These are phyloP conservation scores for Paedocypris sp. DNA, from an alignment of 2,113 vertebrate genomes.

Conservation along the genomic window DNA sequence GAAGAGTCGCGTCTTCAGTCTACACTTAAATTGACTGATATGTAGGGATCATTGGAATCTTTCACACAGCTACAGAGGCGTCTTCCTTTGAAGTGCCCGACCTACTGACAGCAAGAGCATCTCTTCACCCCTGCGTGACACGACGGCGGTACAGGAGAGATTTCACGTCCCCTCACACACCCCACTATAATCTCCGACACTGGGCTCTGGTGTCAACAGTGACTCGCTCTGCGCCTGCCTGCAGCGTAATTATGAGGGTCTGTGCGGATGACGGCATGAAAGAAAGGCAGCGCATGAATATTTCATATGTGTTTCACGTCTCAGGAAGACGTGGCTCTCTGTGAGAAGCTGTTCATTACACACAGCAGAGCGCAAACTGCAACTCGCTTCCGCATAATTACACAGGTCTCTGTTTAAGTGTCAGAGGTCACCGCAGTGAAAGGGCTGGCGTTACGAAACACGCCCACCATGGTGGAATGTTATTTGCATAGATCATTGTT, in stretches of 20 bases:
- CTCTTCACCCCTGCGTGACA: slow-evolving; percentile 1
- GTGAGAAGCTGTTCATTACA: slow-evolving; percentile 25
- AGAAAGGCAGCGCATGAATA: slow-evolving; percentile 26
- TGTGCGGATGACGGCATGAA: slow-evolving; percentile 14
- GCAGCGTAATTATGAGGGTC: slow-evolving; percentile 23
- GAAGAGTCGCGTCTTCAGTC: no score
- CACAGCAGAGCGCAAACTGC: neutral
- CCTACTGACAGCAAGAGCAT: neutral
- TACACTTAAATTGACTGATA: no score
- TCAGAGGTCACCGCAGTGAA: slow-evolving; percentile 15
- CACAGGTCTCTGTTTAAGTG: neutral
- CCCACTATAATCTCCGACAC: slow-evolving; percentile 22
- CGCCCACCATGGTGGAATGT: neutral
- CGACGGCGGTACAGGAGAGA: slow-evolving; percentile 8
- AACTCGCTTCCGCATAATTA: slow-evolving; percentile 22
- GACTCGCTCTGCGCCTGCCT: neutral
- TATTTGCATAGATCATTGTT: neutral
- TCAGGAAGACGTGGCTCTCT: slow-evolving; percentile 3
- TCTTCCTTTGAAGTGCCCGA: neutral
- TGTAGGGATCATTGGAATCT: no score
- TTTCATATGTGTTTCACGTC: slow-evolving; percentile 12
- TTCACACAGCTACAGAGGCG: no score
- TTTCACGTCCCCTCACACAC: slow-evolving; percentile 3
- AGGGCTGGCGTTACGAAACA: neutral
- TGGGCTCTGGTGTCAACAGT: slow-evolving; percentile 6